Evolutionary conservation across 2,888 invertebrate genomes (phyloP), one percentile per base, ranked within the genome.

Genomic region (Theodoxus fluviatilis): DNA sequence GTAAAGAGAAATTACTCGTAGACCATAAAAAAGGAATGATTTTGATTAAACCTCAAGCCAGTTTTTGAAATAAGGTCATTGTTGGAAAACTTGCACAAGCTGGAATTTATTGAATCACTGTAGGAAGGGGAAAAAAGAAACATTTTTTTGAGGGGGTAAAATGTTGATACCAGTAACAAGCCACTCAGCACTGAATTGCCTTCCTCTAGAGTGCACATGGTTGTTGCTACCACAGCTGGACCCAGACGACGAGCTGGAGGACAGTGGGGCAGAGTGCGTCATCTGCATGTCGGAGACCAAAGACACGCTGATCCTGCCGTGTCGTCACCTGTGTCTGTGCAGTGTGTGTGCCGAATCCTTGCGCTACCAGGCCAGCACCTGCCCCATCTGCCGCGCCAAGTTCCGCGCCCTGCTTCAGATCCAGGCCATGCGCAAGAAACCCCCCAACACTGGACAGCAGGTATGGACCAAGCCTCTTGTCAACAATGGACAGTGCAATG

Each of bases 231-330:
- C 33, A 57, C 22, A 79, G 74, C 75, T 78, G 55, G 81, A 81
- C 68, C 79, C 80, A 3, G 83, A 84, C 72, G 84, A 85, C 74
- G 83, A 84, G n/a, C 68, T 81, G 9, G 87, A 87, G 37, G 86
- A 86, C 75, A 85, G 81, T 72, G 96, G 97, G 1, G 94, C 96
- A 0, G 99, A 99, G 88, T 99, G 99, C 89, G 98, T 99, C 47
- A 98, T 99, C 84, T 99, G 99, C 87, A 98, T 99, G 97, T 96
- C 95, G 81, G 98, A 99, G 86, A 93, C 95, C 25, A 91, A 98
- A 3, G 98, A 99, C 88, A 99, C 98, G 0, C 90, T 99, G 68
- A 98, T 99, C 81, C 90, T 99, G 81, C 98, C 99, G 0, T 99
- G 99, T 86, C 90, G 95, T 38, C 99, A 99, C 89, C 90, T 99